phyloP scores from a whole-genome alignment of 2,888 invertebrate genomes.

The Apodemia hepburni region DNA sequence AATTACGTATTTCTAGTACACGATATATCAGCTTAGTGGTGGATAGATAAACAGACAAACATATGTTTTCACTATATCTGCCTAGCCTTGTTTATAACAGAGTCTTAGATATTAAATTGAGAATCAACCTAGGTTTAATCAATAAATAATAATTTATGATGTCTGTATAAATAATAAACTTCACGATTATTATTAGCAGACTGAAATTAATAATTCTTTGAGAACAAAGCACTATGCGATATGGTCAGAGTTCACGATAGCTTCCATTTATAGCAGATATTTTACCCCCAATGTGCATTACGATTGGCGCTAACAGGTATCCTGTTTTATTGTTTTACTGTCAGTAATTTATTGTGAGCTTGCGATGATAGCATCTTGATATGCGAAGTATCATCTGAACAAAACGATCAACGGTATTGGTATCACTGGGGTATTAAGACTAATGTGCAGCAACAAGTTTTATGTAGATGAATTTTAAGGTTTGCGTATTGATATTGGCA shows the following conservation, averaged over 20 bases:
- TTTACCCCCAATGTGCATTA: slow-evolving; percentile 33
- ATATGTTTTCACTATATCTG: no score
- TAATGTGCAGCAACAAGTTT: no score
- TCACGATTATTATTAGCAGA: not conserved
- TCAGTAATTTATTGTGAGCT: slow-evolving; percentile 64
- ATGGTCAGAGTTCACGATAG: slow-evolving; percentile 53
- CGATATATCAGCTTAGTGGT: not conserved
- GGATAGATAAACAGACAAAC: not conserved
- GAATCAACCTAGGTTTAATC: not conserved
- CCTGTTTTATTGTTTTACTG: slow-evolving; percentile 65
- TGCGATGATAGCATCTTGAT: slow-evolving; percentile 55
- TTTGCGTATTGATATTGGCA: no score
- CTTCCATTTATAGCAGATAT: slow-evolving; percentile 61
- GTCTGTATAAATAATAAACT: slow-evolving; percentile 1
- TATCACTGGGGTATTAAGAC: slow-evolving; percentile 42
- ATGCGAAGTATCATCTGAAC: slow-evolving; percentile 53
- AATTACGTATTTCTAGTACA: no score
- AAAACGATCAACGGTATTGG: slow-evolving; percentile 38
- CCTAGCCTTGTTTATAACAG: not conserved
- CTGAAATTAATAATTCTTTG: not conserved
- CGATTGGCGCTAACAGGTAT: slow-evolving; percentile 57
- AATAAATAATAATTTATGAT: slow-evolving; percentile 1
- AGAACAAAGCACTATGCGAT: slow-evolving; percentile 16
- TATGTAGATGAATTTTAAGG: no score
- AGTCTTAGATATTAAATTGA: not conserved